A percentile compares a stretch with the other conserved stretches of the same genome.
phyloP scores from a whole-genome alignment of 2,113 vertebrate genomes.

The Gobiocypris rarus region DNA sequence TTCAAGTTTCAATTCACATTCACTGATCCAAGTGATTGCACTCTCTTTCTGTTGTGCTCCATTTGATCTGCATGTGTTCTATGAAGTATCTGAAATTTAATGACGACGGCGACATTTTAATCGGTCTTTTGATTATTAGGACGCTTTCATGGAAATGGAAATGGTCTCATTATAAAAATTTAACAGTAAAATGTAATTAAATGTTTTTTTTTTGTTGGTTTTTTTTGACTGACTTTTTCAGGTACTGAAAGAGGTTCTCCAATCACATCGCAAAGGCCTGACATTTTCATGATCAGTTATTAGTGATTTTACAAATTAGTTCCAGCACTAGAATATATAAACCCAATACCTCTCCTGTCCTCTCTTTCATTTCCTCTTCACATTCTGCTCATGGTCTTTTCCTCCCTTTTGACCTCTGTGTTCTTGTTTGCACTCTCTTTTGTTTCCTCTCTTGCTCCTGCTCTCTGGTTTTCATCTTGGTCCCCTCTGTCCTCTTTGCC shows the following conservation, averaged over 20 bases:
- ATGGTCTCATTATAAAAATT: not conserved
- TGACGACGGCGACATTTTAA: not conserved
- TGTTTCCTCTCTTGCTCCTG: conserved; percentile 58
- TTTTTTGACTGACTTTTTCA: not conserved
- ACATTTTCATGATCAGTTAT: not conserved
- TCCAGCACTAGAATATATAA: not conserved
- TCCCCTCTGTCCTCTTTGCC: conserved; percentile 64
- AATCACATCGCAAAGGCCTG: too few relatives aligned
- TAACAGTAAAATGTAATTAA: not conserved
- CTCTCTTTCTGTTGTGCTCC: conserved; percentile 6
- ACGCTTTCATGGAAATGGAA: not conserved
- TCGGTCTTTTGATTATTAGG: not conserved
- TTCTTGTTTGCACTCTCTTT: conserved; percentile 59
- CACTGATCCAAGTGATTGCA: conserved; percentile 18
- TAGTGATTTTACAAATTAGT: not conserved
- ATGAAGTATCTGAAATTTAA: not conserved
- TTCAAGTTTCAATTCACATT: not conserved
- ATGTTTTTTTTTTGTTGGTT: too few relatives aligned
- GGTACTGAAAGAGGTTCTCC: not conserved
- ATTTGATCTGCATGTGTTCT: not conserved
- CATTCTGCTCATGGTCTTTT: not conserved
- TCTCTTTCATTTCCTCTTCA: not conserved
- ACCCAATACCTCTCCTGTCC: not conserved
- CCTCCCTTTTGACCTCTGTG: conserved; percentile 18
- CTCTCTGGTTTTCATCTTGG: conserved; percentile 53